Percentiles rank a stretch among this genome's conserved stretches.
phyloP scores from a whole-genome alignment of 2,113 vertebrate species.

The Hippocampus abdominalis region DNA sequence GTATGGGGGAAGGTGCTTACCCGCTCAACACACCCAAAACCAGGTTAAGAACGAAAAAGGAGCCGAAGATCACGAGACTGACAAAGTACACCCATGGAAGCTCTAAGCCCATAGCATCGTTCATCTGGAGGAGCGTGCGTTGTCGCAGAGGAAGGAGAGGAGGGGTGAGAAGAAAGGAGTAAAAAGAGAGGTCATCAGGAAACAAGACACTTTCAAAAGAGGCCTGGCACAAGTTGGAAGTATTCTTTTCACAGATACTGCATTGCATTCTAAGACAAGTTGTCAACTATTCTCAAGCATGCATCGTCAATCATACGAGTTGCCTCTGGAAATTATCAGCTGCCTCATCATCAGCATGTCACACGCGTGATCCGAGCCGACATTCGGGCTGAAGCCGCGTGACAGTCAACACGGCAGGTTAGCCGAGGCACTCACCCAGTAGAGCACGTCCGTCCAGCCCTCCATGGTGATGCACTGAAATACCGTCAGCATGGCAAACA shows the following conservation, averaged over 20 bases:
- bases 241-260: conserved; percentile 1
- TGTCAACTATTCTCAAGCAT: conserved; percentile 36
- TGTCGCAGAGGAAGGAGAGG: conserved; percentile 14
- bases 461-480: conserved; percentile 99
- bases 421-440: conserved; percentile 81
- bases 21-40: conserved; percentile 99
- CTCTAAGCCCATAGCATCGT: conserved; percentile 99
- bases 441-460: conserved; percentile 97
- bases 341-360: conserved; percentile 45
- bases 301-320: conserved; percentile 45
- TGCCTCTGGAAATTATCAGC: conserved; percentile 45
- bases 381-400: conserved; percentile 21
- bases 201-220: conserved; percentile 21
- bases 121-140: conserved; percentile 81
- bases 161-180: conserved; percentile 22
- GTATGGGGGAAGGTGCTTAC: conserved; percentile 84
- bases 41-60: conserved; percentile 99
- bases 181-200: conserved; percentile 24
- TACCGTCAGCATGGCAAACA: conserved; percentile 98
- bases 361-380: conserved; percentile 41
- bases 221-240: conserved; percentile 13
- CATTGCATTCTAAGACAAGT: conserved; percentile 11
- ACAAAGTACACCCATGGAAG: conserved; percentile 99
- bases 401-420: conserved; percentile 29
- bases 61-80: conserved; percentile 99